Conservation (phyloP, 2,797 vertebrate species). For the Syngnathus rostellatus region DNA sequence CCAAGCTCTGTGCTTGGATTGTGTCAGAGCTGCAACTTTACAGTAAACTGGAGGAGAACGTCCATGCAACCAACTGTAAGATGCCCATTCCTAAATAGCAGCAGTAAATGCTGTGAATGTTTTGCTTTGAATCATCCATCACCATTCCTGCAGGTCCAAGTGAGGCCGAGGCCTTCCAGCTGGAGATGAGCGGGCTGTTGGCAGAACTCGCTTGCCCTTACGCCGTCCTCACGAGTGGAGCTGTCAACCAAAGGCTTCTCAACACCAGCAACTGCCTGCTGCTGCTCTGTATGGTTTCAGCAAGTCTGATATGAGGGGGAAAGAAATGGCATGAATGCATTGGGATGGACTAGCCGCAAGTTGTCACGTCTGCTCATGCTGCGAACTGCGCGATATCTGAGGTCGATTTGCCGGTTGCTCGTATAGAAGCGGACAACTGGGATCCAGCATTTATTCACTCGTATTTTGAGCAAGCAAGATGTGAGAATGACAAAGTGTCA, state of each 20-base stretch:
- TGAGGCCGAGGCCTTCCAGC: slow-evolving; percentile 90
- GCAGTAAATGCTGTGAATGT: neutral
- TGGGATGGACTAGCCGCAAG: too few species aligned
- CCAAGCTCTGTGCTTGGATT: slow-evolving; percentile 94
- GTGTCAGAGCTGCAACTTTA: slow-evolving; percentile 84
- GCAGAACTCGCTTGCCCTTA: slow-evolving; percentile 91
- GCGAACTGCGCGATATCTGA: too few species aligned
- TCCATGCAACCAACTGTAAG: slow-evolving; percentile 95
- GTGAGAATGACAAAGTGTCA: neutral
- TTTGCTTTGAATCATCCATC: neutral
- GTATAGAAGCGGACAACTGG: neutral
- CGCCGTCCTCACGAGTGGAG: slow-evolving; percentile 77
- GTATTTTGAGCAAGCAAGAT: neutral
- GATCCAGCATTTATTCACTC: neutral
- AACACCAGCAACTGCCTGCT: slow-evolving; percentile 85
- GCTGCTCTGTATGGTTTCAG: slow-evolving; percentile 78
- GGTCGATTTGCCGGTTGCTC: too few species aligned
- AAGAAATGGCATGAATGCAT: too few species aligned
- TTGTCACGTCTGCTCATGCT: too few species aligned
- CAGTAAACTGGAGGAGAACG: slow-evolving; percentile 90
- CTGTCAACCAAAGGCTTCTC: slow-evolving; percentile 84
- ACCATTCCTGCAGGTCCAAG: slow-evolving; percentile 69
- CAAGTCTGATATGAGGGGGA: too few species aligned
- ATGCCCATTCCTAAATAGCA: slow-evolving; percentile 9
- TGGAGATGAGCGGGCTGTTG: slow-evolving; percentile 92